Conservation (phyloP, 2,888 invertebrate species). For the Andrena flavipes region DNA sequence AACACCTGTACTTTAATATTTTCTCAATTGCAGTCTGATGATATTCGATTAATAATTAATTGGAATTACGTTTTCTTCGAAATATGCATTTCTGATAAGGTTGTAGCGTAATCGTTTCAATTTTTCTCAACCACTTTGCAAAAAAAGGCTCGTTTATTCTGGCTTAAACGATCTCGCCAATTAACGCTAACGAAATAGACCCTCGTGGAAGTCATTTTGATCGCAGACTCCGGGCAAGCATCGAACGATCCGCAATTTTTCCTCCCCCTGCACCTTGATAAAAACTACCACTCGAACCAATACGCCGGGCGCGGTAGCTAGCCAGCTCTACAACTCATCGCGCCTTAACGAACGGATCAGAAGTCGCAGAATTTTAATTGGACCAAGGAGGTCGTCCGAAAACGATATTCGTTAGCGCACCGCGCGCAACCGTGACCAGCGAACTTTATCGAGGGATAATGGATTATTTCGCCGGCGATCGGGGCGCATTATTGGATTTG, state of each 20-base stretch:
- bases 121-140: not conserved
- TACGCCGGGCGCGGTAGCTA: not conserved
- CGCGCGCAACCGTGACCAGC: not conserved
- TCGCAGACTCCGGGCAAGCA: not conserved
- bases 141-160: not conserved
- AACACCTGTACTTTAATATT: too few relatives aligned
- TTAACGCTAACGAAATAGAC: not conserved
- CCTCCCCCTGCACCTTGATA: not conserved
- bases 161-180: not conserved
- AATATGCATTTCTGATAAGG: too few relatives aligned
- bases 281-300: not conserved
- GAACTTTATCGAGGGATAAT: constrained; percentile 49
- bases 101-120: not conserved
- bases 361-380: constrained; percentile 57
- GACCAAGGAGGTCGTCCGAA: constrained; percentile 15
- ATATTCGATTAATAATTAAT: too few relatives aligned
- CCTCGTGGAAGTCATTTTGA: constrained; percentile 8
- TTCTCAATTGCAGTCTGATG: too few relatives aligned
- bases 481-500: constrained; percentile 47
- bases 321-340: constrained; percentile 7
- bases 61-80: too few relatives aligned
- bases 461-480: constrained; percentile 35
- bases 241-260: not conserved
- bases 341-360: constrained; percentile 18
- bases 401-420: constrained; percentile 36